Evolutionary conservation across 1,140 invertebrate genomes (phyloP).

Genomic region (Drosophila tropicalis): DNA sequence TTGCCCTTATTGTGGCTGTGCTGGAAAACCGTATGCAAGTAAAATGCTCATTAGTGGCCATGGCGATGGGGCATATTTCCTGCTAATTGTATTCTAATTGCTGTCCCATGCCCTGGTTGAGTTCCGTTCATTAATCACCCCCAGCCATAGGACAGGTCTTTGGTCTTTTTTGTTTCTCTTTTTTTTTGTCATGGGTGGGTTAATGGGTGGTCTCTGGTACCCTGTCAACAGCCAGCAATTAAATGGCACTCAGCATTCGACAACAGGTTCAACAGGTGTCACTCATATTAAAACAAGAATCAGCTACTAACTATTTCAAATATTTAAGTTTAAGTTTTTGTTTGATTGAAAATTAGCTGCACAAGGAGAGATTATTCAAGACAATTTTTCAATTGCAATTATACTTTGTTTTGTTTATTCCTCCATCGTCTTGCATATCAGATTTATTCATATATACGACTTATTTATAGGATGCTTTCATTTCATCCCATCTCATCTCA

Average conservation of each 20-base stretch:
- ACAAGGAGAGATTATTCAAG: too few relatives aligned
- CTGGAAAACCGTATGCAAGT: constrained; percentile 34
- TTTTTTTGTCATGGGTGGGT: neutral
- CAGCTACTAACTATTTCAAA: neutral
- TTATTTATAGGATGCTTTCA: constrained; percentile 53
- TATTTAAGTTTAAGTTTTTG: too few relatives aligned
- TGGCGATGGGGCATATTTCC: constrained; percentile 29
- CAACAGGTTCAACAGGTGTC: constrained; percentile 41
- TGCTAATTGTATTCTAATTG: constrained; percentile 81
- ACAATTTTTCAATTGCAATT: too few relatives aligned
- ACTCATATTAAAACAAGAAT: neutral
- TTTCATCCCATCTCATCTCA: constrained; percentile 26
- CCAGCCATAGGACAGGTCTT: neutral
- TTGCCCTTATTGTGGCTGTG: constrained; percentile 43
- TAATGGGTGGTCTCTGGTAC: neutral
- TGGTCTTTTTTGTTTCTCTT: neutral
- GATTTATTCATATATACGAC: constrained; percentile 49
- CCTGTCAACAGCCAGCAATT: constrained; percentile 65
- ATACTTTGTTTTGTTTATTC: too few relatives aligned
- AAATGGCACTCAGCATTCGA: constrained; percentile 55
- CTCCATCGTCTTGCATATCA: constrained; percentile 19
- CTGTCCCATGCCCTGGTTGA: constrained; percentile 42
- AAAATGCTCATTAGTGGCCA: constrained; percentile 63
- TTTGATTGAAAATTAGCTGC: too few relatives aligned
- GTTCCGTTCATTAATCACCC: constrained; percentile 65